Conservation (phyloP, 2,888 invertebrate species). For the Eurois occulta region DNA sequence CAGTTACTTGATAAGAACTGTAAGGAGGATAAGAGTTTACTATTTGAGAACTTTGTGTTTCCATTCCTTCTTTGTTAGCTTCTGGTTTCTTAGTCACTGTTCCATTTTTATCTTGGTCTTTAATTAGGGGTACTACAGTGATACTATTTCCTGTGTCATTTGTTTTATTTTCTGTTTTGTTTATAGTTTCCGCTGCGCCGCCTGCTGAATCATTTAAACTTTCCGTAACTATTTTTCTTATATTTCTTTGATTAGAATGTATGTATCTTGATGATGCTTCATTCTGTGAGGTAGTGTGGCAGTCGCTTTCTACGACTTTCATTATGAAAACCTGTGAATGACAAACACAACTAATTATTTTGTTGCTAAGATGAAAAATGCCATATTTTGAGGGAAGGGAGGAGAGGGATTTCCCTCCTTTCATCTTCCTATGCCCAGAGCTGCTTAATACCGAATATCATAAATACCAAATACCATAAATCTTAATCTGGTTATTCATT, state of each 20-base stretch:
- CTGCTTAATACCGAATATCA: too few relatives aligned
- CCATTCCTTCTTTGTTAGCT: slow-evolving; percentile 38
- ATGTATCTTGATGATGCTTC: neutral
- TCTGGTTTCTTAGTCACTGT: slow-evolving; percentile 20
- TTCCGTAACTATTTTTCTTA: slow-evolving; percentile 29
- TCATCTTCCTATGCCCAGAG: neutral
- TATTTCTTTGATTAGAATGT: neutral
- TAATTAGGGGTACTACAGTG: neutral
- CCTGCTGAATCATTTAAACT: slow-evolving; percentile 1
- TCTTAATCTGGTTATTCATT: neutral
- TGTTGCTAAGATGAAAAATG: neutral
- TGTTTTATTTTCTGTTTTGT: neutral
- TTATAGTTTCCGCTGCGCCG: neutral
- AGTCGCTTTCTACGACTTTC: slow-evolving; percentile 24
- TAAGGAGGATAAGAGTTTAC: slow-evolving; percentile 38
- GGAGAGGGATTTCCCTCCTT: too few relatives aligned
- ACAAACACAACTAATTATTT: neutral
- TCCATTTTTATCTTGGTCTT: slow-evolving; percentile 18
- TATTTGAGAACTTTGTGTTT: slow-evolving; percentile 34
- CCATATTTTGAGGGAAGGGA: neutral
- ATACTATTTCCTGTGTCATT: neutral
- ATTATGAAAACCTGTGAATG: slow-evolving; percentile 49
- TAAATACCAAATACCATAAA: too few relatives aligned
- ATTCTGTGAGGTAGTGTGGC: neutral
- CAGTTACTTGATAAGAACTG: slow-evolving; percentile 79